A percentile compares a stretch with the other conserved stretches of the same genome.
Conservation (phyloP, 2,113 vertebrate species). For the Dicentrarchus labrax region DNA sequence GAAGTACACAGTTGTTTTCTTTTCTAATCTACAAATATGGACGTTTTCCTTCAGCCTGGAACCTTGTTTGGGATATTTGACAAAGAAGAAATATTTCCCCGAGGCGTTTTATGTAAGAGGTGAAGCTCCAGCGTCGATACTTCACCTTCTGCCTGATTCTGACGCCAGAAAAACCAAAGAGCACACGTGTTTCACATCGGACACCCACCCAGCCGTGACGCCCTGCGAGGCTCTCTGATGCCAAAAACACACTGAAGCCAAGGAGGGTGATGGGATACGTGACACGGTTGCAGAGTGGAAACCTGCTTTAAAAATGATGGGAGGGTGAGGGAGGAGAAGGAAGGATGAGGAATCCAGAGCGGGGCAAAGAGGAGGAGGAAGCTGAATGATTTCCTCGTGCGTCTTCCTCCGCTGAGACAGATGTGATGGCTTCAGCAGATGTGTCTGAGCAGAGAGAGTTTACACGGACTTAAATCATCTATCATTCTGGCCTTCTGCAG, state of each 20-base stretch:
- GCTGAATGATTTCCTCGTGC: conserved; percentile 43
- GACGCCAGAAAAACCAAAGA: conserved; percentile 21
- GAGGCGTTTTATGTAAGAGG: conserved; percentile 34
- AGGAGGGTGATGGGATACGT: conserved; percentile 44
- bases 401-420: conserved; percentile 63
- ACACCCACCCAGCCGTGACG: conserved; percentile 41
- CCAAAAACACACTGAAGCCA: conserved; percentile 59
- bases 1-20: background rate
- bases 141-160: conserved; percentile 24
- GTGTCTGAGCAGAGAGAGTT: conserved; percentile 26
- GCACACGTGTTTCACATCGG: conserved; percentile 62
- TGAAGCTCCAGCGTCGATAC: conserved; percentile 12
- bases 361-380: conserved; percentile 45
- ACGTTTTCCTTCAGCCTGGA: too few relatives aligned
- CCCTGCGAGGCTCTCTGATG: conserved; percentile 47
- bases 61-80: background rate
- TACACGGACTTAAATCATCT: conserved; percentile 32
- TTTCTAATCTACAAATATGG: background rate
- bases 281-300: conserved; percentile 30
- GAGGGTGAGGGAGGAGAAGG: conserved; percentile 9
- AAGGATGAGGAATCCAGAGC: conserved; percentile 44
- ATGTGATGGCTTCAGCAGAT: conserved; percentile 74
- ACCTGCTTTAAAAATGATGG: conserved; percentile 16
- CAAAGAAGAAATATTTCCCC: conserved; percentile 7
- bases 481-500: conserved; percentile 2